Evolutionary conservation across 2,113 vertebrate species (phyloP).

Genomic region (Motacilla tschutschensis): DNA sequence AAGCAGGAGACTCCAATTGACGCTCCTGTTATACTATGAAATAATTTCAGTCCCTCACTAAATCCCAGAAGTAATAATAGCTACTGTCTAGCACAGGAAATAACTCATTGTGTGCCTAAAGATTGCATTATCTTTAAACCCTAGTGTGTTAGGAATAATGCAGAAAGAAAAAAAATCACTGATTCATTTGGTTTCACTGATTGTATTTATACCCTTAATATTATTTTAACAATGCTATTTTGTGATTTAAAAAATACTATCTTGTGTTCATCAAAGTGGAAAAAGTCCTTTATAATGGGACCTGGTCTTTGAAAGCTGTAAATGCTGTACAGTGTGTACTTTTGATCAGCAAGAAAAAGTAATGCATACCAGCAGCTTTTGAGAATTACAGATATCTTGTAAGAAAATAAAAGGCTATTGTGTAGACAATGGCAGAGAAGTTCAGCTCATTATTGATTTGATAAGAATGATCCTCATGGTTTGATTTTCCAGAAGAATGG

Average conservation of each 20-base stretch:
- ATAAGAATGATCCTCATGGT: conserved; percentile 1
- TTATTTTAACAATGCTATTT: neutral
- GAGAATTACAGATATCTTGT: conserved; percentile 3
- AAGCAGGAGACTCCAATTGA: neutral
- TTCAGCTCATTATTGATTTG: conserved; percentile 34
- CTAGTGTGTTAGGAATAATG: neutral
- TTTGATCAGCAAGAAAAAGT: conserved; percentile 16
- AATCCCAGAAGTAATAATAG: neutral
- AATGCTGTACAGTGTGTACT: neutral
- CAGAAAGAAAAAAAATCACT: neutral
- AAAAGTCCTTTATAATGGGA: neutral
- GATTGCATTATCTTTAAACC: neutral
- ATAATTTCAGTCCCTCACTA: neutral
- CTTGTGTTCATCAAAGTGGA: neutral
- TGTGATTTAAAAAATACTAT: conserved; percentile 4
- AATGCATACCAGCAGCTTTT: conserved; percentile 14
- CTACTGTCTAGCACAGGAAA: neutral
- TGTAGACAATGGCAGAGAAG: conserved; percentile 16
- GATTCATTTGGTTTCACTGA: neutral
- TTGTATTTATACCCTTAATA: neutral
- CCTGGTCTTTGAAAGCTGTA: neutral
- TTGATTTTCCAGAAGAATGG: conserved; percentile 34
- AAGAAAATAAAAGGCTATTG: conserved; percentile 42
- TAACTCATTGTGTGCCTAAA: neutral
- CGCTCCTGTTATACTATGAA: neutral